A percentile compares a stretch with the other conserved stretches of the same genome.
phyloP scores from a whole-genome alignment of 2,797 vertebrate species.

The Echeneis naucrates region DNA sequence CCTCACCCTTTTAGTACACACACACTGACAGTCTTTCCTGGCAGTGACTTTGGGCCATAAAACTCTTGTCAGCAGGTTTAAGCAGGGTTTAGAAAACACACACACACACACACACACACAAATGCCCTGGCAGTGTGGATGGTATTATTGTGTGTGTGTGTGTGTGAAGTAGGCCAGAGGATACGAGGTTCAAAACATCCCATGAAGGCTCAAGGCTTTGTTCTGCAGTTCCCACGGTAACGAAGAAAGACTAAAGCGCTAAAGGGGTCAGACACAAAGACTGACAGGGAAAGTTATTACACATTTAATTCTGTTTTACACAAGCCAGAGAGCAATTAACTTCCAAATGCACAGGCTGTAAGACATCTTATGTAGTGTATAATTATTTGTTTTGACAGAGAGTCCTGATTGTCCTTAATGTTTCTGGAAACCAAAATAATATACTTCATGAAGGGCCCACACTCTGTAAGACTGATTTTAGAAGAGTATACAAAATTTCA shows the following conservation, averaged over 20 bases:
- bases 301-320: slow-evolving; percentile 19
- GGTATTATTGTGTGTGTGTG: neutral
- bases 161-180: slow-evolving; percentile 58
- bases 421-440: too few species aligned
- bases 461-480: too few species aligned
- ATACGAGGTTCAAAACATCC: slow-evolving; percentile 69
- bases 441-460: too few species aligned
- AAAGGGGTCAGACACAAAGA: slow-evolving; percentile 3
- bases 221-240: slow-evolving; percentile 71
- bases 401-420: too few species aligned
- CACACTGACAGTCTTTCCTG: neutral
- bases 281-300: slow-evolving; percentile 28
- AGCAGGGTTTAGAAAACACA: slow-evolving; percentile 12
- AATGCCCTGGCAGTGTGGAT: too few species aligned
- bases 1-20: neutral
- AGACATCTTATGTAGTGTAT: neutral
- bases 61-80: slow-evolving; percentile 6
- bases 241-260: slow-evolving; percentile 55
- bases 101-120: neutral
- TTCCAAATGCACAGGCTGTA: neutral
- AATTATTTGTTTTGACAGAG: too few species aligned
- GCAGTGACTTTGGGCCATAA: slow-evolving; percentile 7
- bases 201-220: slow-evolving; percentile 59
- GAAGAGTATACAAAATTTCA: too few species aligned
- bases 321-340: slow-evolving; percentile 4